Base-by-base conservation (phyloP, 2,888 invertebrate species). In the Rhingia campestris region DNA sequence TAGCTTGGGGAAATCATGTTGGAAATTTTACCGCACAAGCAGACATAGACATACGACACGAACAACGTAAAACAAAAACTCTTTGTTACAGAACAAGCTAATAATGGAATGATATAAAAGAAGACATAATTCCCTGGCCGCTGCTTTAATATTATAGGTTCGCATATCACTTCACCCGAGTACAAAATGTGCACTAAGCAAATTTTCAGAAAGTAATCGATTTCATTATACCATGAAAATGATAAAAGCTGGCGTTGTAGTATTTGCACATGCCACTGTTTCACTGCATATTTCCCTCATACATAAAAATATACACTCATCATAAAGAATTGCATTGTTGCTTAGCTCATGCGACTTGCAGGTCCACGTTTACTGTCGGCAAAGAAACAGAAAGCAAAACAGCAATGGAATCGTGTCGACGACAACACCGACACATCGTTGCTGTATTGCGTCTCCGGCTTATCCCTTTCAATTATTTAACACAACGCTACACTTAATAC, bases 361-460 rank as follows among this genome's bases (percentile, higher is more conserved):
- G 30, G 39, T 22, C 49, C 58, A 70, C 59, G 59, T 59, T 70
- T 51, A 58, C 70, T 33, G 59, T 51, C 51, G 59, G 33, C 51
- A 30, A 5, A 14, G 49, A 58, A 58, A 49, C 35, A 54, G 7
- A 45, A 10, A 43, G 12, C 35, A 14, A 47, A 63, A 39, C 39
- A 22, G 7, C 41, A 51, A 51, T 51, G 12, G 22, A 22, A 22
- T 22, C 22, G 4, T 32, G 12, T 10, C 37, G 33, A 45, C 10
- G n/a, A 58, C 39, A 30, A 14, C 6, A 9, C 22, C 22, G 22
- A 9, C 9, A 22, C n/a, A 64, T 22, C n/a, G 37, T 39, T 1
- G 33, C 33, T 7, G 35, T 14, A 45, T 22, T 12, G 14, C 14
- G 39, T 30, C 9, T 12, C 9, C 5, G 1, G 3, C 47, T 9